Conservation (phyloP, 2,797 vertebrate species). For the Girardinus metallicus region DNA sequence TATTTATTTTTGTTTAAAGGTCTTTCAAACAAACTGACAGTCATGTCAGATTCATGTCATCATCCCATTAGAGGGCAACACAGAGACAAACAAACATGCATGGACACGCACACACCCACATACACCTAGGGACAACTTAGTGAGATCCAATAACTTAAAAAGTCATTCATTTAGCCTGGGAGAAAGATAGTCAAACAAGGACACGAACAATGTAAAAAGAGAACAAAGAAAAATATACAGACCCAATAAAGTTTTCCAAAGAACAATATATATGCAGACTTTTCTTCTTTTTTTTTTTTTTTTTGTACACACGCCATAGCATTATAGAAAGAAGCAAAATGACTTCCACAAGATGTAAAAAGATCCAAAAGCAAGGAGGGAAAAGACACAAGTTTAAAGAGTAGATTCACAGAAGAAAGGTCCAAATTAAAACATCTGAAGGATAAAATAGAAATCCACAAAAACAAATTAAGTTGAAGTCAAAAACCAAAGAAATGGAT, state of each 20-base stretch:
- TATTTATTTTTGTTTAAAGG: not conserved
- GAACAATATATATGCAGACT: too few species aligned
- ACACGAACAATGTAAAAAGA: not conserved
- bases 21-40: not conserved
- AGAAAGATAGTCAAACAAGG: not conserved
- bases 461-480: not conserved
- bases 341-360: not conserved
- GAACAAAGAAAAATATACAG: not conserved
- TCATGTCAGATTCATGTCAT: not conserved
- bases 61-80: not conserved
- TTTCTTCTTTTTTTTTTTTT: too few species aligned
- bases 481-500: not conserved
- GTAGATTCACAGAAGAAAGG: not conserved
- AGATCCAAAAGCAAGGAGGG: not conserved
- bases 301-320: not conserved
- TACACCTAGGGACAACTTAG: not conserved
- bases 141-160: not conserved
- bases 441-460: not conserved
- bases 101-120: too few species aligned
- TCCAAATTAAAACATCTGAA: not conserved
- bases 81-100: not conserved
- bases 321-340: not conserved
- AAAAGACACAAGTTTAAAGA: not conserved
- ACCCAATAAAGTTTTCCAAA: too few species aligned
- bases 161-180: not conserved